These are phyloP conservation scores for Myrmophylax atrothorax DNA, from an alignment of 2,113 vertebrate genomes.

Conservation along the genomic window DNA sequence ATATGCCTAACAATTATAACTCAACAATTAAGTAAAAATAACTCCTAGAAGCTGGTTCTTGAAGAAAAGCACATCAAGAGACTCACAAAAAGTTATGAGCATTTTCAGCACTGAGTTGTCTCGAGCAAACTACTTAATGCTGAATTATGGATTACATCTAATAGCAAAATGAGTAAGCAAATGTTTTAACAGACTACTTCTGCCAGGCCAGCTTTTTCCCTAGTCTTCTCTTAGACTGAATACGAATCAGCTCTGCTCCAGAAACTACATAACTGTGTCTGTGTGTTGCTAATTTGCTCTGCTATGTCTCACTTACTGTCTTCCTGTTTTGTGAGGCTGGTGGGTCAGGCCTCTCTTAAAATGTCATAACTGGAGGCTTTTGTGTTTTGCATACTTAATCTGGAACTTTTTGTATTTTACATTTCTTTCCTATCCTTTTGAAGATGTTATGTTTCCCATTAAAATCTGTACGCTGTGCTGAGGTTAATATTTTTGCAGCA, in stretches of 20 bases:
- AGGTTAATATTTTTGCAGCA: neutral
- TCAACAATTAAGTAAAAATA: neutral
- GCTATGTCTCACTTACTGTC: neutral
- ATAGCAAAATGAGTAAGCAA: constrained; percentile 39
- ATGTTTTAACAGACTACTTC: neutral
- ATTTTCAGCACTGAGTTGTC: neutral
- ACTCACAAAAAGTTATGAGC: neutral
- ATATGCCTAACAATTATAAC: neutral
- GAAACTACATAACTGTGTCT: neutral
- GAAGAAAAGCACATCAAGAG: neutral
- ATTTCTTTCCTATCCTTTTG: neutral
- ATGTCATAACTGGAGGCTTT: neutral
- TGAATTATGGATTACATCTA: constrained; percentile 25
- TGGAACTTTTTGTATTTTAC: neutral
- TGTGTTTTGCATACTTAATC: neutral
- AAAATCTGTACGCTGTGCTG: neutral
- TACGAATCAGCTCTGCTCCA: neutral
- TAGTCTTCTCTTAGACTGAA: neutral
- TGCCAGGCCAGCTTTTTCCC: constrained; percentile 1
- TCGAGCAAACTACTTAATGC: neutral
- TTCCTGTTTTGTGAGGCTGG: neutral
- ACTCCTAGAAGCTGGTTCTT: neutral
- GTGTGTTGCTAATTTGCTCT: constrained; percentile 3
- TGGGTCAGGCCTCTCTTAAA: neutral
- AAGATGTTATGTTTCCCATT: neutral